Conservation (phyloP, 2,113 vertebrate genomes). For the Tupaia tana region DNA sequence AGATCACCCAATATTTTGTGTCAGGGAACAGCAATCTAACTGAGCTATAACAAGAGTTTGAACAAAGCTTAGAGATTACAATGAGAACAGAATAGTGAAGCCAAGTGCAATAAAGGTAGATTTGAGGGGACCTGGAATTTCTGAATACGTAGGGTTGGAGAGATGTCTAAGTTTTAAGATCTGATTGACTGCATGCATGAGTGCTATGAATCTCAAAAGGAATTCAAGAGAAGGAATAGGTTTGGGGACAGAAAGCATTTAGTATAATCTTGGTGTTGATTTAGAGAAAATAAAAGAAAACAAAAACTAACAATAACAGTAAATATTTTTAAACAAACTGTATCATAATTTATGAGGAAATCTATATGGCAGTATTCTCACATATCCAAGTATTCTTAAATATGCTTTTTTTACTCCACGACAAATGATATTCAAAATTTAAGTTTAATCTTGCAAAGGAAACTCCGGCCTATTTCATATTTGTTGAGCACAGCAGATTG, state of each 20-base stretch:
- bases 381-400: not conserved
- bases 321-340: not conserved
- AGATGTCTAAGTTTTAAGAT: not conserved
- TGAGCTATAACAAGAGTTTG: not conserved
- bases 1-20: not conserved
- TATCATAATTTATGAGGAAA: not conserved
- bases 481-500: conserved; percentile 1
- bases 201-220: not conserved
- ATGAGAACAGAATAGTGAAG: not conserved
- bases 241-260: not conserved
- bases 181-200: not conserved
- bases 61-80: not conserved
- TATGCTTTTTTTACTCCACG: not conserved
- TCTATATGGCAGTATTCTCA: not conserved
- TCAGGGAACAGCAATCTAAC: not conserved
- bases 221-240: not conserved
- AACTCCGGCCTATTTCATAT: not conserved
- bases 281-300: conserved; percentile 1
- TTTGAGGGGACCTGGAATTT: not conserved
- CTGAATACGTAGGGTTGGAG: not conserved
- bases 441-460: conserved; percentile 9
- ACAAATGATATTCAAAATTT: conserved; percentile 5
- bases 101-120: not conserved
- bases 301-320: not conserved
- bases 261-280: not conserved